Percentiles rank a stretch among this genome's conserved stretches.
Conservation (phyloP, 1,140 invertebrate genomes). For the Bombus waltoni region DNA sequence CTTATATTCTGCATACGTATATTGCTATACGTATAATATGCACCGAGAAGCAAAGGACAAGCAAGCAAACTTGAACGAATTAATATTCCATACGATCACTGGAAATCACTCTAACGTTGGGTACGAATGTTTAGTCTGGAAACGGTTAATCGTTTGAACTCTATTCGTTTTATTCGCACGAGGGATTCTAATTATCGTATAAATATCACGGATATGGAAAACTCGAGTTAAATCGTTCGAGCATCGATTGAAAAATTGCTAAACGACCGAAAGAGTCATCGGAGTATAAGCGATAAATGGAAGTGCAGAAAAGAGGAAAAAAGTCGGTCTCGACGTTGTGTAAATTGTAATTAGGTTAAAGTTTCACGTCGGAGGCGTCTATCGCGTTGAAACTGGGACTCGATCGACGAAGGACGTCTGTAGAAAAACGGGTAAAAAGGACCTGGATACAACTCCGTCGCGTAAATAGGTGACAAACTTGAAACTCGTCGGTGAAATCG, state of each 20-base stretch:
- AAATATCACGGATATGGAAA: neutral
- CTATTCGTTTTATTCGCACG: no score
- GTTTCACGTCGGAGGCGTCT: conserved; percentile 13
- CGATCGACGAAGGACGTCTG: conserved; percentile 37
- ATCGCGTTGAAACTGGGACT: conserved; percentile 42
- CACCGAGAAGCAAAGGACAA: neutral
- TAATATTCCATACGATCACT: no score
- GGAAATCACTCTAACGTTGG: no score
- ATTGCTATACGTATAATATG: no score
- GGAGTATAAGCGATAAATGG: neutral
- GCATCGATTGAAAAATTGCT: neutral
- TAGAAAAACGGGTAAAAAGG: conserved; percentile 26
- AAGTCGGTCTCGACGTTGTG: neutral
- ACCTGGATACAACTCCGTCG: neutral
- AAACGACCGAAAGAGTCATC: neutral
- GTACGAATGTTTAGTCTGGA: no score
- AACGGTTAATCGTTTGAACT: no score
- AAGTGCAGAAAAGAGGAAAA: neutral
- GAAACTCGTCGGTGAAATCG: neutral
- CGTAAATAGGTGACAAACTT: conserved; percentile 22
- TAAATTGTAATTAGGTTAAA: conserved; percentile 44
- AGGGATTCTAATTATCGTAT: neutral
- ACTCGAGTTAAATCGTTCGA: neutral
- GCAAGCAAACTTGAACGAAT: neutral
- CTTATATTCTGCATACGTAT: rapidly evolving